phyloP scores from a whole-genome alignment of 37 sponge, comb jelly and placozoan genomes.

The Bolinopsis microptera region DNA sequence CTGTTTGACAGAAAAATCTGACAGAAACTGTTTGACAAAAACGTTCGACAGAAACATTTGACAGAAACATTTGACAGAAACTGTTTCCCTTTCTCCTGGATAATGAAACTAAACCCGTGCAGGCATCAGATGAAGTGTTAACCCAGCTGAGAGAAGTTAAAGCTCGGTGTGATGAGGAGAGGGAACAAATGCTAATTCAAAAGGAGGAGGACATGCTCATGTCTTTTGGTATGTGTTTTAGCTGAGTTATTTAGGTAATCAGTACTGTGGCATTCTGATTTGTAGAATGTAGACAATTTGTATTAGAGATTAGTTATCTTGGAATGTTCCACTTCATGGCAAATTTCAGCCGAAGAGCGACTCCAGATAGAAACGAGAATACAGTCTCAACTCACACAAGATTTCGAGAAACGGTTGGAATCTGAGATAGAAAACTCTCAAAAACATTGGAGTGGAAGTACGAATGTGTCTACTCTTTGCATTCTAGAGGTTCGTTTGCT shows the following conservation, averaged over 20 bases:
- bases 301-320: too few relatives aligned
- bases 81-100: too few relatives aligned
- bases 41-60: too few relatives aligned
- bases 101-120: too few relatives aligned
- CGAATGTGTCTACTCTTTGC: not conserved
- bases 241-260: too few relatives aligned
- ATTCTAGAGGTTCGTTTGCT: constrained; percentile 38
- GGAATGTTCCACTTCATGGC: too few relatives aligned
- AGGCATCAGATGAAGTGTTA: constrained; percentile 59
- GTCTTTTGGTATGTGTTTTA: constrained; percentile 37
- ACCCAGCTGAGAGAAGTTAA: constrained; percentile 6
- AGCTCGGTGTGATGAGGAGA: constrained; percentile 4
- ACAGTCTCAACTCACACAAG: not conserved
- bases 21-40: too few relatives aligned
- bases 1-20: too few relatives aligned
- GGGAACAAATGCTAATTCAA: not conserved
- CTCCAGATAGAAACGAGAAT: not conserved
- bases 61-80: too few relatives aligned
- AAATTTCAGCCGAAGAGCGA: constrained; percentile 37
- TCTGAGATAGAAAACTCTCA: constrained; percentile 28
- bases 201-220: constrained; percentile 54
- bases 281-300: too few relatives aligned
- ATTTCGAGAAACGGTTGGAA: not conserved
- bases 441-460: constrained; percentile 62
- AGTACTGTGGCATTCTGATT: too few relatives aligned